Evolutionary conservation across 2,113 vertebrate genomes (phyloP).

Genomic region (Neolamprologus kungweensis): DNA sequence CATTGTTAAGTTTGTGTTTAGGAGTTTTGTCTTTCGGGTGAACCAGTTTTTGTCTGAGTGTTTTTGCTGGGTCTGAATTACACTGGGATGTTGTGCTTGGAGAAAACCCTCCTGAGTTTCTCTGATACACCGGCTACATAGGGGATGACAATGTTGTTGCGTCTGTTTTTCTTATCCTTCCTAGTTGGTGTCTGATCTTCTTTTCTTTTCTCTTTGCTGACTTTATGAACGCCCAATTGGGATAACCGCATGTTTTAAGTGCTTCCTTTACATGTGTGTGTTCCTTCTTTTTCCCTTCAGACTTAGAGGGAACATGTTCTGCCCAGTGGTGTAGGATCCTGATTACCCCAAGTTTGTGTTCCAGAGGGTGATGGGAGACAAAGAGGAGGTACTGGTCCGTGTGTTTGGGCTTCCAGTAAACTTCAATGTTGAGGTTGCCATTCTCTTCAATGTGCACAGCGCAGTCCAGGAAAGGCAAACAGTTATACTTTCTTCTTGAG

Average conservation of each 20-base stretch:
- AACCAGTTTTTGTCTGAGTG: neutral
- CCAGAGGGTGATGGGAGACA: neutral
- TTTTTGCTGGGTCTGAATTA: too few relatives aligned
- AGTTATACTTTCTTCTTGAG: neutral
- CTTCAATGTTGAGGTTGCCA: neutral
- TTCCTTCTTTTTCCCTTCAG: neutral
- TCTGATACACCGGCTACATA: neutral
- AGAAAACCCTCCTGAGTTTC: neutral
- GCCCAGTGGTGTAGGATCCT: fast-evolving
- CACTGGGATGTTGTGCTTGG: too few relatives aligned
- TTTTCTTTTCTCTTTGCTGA: neutral
- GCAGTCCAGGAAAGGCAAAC: neutral
- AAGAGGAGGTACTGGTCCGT: neutral
- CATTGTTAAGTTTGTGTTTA: too few relatives aligned
- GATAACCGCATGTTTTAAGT: neutral
- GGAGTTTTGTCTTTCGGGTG: fast-evolving
- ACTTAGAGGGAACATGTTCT: neutral
- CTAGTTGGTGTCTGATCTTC: neutral
- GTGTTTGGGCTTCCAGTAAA: neutral
- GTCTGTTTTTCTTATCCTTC: fast-evolving
- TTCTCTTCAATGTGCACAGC: neutral
- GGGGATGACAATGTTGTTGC: neutral
- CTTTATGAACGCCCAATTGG: fast-evolving
- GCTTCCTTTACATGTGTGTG: neutral
- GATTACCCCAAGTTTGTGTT: neutral